Evolutionary conservation across 2,888 invertebrate genomes (phyloP).

Genomic region (Erebia palarica): DNA sequence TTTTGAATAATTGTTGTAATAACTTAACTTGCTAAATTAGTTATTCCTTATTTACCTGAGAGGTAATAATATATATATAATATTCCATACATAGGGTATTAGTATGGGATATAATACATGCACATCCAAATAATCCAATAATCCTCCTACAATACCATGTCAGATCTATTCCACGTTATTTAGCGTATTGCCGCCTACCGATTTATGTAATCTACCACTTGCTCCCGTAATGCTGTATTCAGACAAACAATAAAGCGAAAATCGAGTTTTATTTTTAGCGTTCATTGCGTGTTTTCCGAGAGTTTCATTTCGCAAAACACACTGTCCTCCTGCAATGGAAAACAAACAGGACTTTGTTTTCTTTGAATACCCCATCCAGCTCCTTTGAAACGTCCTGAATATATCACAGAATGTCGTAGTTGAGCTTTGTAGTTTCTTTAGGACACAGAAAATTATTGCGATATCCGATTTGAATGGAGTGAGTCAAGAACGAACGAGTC

Average conservation of each 20-base stretch:
- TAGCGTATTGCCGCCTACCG: constrained; percentile 26
- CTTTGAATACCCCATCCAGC: background rate
- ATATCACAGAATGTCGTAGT: constrained; percentile 19
- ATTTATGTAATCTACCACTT: constrained; percentile 29
- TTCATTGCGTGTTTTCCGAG: constrained; percentile 3
- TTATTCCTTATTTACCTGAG: background rate
- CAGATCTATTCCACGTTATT: constrained; percentile 29
- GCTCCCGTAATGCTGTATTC: constrained; percentile 30
- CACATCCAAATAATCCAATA: constrained; percentile 18
- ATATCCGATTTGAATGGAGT: constrained; percentile 43
- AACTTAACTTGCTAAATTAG: background rate
- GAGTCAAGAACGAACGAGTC: constrained; percentile 41
- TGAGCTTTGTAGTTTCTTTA: constrained; percentile 29
- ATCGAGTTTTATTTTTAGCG: background rate
- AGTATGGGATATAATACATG: background rate
- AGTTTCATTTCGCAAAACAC: constrained; percentile 4
- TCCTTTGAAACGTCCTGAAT: constrained; percentile 20
- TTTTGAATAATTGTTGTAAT: too few relatives aligned
- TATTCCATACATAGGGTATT: background rate
- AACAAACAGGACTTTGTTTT: constrained; percentile 25
- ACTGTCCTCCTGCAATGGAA: constrained; percentile 15
- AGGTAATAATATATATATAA: constrained; percentile 6
- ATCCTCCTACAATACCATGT: constrained; percentile 25
- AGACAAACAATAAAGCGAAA: background rate
- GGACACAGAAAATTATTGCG: constrained; percentile 37